A percentile compares a stretch with the other conserved stretches of the same genome.
phyloP scores from a whole-genome alignment of 2,888 invertebrate species.

The Ormyrus pomaceus region DNA sequence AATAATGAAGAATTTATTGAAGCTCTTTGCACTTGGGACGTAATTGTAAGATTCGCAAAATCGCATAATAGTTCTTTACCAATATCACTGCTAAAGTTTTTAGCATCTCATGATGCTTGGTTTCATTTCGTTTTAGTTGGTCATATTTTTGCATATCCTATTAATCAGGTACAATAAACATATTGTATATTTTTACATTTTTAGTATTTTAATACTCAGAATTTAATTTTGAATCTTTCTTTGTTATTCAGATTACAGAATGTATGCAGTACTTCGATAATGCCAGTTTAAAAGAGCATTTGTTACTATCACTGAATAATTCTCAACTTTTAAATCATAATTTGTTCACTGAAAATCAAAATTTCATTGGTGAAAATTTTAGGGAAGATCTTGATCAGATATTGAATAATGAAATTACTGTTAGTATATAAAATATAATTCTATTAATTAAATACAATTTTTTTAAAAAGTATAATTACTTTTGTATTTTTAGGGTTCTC shows the following conservation, averaged over 20 bases:
- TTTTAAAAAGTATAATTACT: neutral
- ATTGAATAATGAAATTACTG: constrained; percentile 15
- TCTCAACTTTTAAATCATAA: constrained; percentile 54
- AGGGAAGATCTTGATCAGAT: constrained; percentile 19
- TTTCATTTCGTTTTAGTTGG: constrained; percentile 83
- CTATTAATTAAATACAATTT: neutral
- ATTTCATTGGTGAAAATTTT: constrained; percentile 60
- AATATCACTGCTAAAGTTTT: constrained; percentile 79
- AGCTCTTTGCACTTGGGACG: constrained; percentile 79
- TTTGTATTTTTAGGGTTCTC: constrained; percentile 24
- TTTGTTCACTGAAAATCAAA: constrained; percentile 52
- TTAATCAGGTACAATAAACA: constrained; percentile 76
- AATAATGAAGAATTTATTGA: constrained; percentile 70
- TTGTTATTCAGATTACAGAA: constrained; percentile 71
- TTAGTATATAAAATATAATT: constrained; percentile 25
- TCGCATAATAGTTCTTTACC: constrained; percentile 80
- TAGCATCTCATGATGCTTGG: constrained; percentile 82
- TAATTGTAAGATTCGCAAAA: constrained; percentile 80
- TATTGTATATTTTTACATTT: constrained; percentile 7
- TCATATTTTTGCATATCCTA: constrained; percentile 84
- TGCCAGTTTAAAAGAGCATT: constrained; percentile 79
- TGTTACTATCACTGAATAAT: constrained; percentile 71
- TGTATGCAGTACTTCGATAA: constrained; percentile 79
- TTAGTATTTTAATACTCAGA: constrained; percentile 11
- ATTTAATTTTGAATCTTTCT: constrained; percentile 3